A percentile compares a stretch with the other conserved stretches of the same genome.
These are phyloP conservation scores for Bombus confusus DNA, from an alignment of 1,140 invertebrate genomes.

Conservation along the genomic window DNA sequence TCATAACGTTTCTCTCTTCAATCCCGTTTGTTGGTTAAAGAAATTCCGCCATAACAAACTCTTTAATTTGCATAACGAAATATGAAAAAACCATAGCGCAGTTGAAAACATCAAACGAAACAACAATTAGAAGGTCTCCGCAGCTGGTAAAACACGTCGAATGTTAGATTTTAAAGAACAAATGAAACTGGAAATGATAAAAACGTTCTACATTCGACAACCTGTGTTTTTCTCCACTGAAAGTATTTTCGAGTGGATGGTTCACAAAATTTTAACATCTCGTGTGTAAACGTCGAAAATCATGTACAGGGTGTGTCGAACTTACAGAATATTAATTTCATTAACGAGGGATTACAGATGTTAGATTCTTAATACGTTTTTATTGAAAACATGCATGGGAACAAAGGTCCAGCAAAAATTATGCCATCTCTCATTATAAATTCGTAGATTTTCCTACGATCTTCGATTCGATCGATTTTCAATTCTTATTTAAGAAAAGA, in stretches of 20 bases:
- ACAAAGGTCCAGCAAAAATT: background rate
- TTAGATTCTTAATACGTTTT: too few species aligned
- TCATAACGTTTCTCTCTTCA: background rate
- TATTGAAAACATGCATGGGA: too few species aligned
- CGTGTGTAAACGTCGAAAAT: background rate
- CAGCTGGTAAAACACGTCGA: too few species aligned
- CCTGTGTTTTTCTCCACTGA: too few species aligned
- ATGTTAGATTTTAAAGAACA: slow-evolving; percentile 5
- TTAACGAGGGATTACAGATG: too few species aligned
- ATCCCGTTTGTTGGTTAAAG: background rate
- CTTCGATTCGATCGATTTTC: background rate
- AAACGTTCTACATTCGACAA: background rate
- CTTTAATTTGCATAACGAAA: slow-evolving; percentile 19
- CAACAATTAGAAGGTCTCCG: background rate
- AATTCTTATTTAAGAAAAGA: background rate
- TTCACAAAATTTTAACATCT: background rate
- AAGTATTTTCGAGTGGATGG: background rate
- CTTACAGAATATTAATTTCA: background rate
- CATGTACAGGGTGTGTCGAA: background rate
- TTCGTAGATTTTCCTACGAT: background rate
- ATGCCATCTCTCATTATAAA: background rate
- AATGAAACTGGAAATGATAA: background rate
- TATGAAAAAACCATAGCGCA: background rate
- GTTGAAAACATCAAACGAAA: background rate
- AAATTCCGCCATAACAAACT: background rate